These are phyloP conservation scores for Brachionus koreanus DNA, from an alignment of 1,140 invertebrate genomes.

Conservation along the genomic window DNA sequence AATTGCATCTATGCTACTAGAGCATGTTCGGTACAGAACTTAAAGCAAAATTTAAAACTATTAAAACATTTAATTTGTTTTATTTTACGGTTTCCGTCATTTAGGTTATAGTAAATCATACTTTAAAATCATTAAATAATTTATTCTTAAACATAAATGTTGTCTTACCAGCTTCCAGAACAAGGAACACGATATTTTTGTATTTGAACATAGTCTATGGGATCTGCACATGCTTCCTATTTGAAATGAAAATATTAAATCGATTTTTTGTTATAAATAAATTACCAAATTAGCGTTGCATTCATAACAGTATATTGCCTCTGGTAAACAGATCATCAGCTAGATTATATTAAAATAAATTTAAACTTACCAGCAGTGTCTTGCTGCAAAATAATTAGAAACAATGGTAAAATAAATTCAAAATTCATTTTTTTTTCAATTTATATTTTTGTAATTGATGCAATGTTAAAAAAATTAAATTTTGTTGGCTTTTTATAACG, in stretches of 20 bases:
- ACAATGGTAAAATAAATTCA: not conserved
- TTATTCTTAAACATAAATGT: not conserved
- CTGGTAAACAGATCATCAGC: not conserved
- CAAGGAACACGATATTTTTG: not conserved
- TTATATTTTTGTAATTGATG: not conserved
- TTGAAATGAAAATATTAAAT: not conserved
- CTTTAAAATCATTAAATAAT: not conserved
- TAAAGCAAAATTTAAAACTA: not conserved
- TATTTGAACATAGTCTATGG: not conserved
- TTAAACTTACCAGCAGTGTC: not conserved
- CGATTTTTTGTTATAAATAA: not conserved
- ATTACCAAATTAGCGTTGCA: conserved; percentile 14
- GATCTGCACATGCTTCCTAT: not conserved
- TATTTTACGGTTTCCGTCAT: conserved; percentile 24
- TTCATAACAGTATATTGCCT: conserved; percentile 17
- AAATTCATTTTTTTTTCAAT: not conserved
- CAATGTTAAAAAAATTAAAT: not conserved
- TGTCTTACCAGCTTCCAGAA: not conserved
- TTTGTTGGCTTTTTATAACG: not conserved
- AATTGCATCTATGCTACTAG: not conserved
- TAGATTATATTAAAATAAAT: not conserved
- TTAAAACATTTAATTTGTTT: not conserved
- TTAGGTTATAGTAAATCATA: not conserved
- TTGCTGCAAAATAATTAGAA: not conserved
- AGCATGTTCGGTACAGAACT: not conserved